These are phyloP conservation scores for Monochamus saltuarius DNA, from an alignment of 1,140 invertebrate species.

Conservation along the genomic window DNA sequence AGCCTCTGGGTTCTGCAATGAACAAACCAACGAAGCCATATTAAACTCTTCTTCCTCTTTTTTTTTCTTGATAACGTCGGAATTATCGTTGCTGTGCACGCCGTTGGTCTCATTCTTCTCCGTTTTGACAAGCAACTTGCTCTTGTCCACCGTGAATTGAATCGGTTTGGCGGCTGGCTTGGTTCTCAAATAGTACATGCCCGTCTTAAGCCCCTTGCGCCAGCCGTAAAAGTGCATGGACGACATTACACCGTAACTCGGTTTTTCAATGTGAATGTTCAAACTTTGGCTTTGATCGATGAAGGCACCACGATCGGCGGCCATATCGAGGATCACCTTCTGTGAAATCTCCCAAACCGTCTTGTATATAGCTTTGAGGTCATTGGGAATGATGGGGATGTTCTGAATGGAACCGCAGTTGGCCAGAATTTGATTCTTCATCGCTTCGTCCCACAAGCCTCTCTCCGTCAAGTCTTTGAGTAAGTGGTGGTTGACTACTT, in stretches of 20 bases:
- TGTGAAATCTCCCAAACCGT: slow-evolving; percentile 99
- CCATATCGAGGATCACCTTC: slow-evolving; percentile 94
- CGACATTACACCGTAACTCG: slow-evolving; percentile 89
- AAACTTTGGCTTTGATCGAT: slow-evolving; percentile 99
- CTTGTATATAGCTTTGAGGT: slow-evolving; percentile 92
- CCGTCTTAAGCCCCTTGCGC: slow-evolving; percentile 96
- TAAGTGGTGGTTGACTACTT: slow-evolving; percentile 90
- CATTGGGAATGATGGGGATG: slow-evolving; percentile 83
- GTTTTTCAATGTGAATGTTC: slow-evolving; percentile 94
- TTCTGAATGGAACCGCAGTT: slow-evolving; percentile 93
- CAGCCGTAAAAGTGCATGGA: slow-evolving; percentile 99
- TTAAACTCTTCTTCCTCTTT: slow-evolving; percentile 58
- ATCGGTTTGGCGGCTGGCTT: slow-evolving; percentile 96
- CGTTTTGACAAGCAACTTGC: slow-evolving; percentile 61
- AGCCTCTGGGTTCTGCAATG: slow-evolving; percentile 87
- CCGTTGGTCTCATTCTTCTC: slow-evolving; percentile 28
- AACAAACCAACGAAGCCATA: slow-evolving; percentile 81
- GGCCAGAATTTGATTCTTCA: slow-evolving; percentile 94
- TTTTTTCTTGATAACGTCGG: slow-evolving; percentile 41
- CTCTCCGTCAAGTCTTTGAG: slow-evolving; percentile 89
- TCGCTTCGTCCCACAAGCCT: slow-evolving; percentile 92
- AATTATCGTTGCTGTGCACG: slow-evolving; percentile 21
- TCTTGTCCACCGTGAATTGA: slow-evolving; percentile 97
- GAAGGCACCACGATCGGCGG: slow-evolving; percentile 94
- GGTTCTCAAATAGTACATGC: slow-evolving; percentile 98